phyloP scores from a whole-genome alignment of 2,888 invertebrate genomes.

The Phalangium opilio region DNA sequence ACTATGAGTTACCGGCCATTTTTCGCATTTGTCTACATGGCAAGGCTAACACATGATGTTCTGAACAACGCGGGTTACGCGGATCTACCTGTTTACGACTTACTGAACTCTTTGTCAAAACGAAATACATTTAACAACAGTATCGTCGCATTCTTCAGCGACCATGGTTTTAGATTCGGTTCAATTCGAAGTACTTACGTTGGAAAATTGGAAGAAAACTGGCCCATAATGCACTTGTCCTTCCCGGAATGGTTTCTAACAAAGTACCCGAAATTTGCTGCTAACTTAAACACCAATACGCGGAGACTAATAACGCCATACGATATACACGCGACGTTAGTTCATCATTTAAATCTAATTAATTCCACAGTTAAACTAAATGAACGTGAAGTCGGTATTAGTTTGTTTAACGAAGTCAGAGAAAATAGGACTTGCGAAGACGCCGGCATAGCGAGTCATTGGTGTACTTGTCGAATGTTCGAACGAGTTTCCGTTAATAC shows the following conservation, averaged over 20 bases:
- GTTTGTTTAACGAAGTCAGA: conserved; percentile 28
- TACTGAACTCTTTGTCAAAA: conserved; percentile 44
- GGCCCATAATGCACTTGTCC: conserved; percentile 30
- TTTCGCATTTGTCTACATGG: too few species aligned
- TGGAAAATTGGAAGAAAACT: too few species aligned
- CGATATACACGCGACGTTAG: too few species aligned
- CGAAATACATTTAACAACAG: too few species aligned
- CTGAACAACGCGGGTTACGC: conserved; percentile 42
- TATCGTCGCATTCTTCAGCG: too few species aligned
- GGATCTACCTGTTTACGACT: conserved; percentile 29
- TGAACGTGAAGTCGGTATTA: conserved; percentile 22
- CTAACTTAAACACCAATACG: conserved; percentile 25
- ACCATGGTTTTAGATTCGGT: conserved; percentile 57
- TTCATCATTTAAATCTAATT: conserved; percentile 22
- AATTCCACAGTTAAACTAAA: not conserved
- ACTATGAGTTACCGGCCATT: too few species aligned
- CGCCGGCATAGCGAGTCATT: too few species aligned
- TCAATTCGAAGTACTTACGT: conserved; percentile 39
- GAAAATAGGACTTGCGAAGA: conserved; percentile 27
- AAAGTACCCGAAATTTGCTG: conserved; percentile 21
- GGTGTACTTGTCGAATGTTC: too few species aligned
- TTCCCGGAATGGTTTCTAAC: conserved; percentile 27
- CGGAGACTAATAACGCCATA: conserved; percentile 31
- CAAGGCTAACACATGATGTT: conserved; percentile 33
- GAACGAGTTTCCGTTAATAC: too few species aligned